These are phyloP conservation scores for Hemicordylus capensis DNA, from an alignment of 2,113 vertebrate species.

Conservation along the genomic window DNA sequence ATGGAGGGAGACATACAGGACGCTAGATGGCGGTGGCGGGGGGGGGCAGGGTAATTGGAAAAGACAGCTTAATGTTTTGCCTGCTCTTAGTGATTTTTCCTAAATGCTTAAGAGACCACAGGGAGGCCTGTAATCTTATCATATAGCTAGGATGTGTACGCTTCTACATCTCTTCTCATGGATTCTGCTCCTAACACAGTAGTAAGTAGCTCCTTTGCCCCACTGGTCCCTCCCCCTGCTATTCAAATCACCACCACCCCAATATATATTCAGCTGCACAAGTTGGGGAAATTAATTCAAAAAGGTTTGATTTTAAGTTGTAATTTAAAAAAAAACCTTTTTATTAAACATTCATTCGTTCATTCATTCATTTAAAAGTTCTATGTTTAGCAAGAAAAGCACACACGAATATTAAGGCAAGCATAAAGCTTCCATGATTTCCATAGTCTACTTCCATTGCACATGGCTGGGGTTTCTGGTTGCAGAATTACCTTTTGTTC, in stretches of 20 bases:
- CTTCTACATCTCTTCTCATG: background rate
- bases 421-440: background rate
- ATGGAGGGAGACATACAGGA: slow-evolving; percentile 89
- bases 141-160: background rate
- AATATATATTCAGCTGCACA: no score
- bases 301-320: no score
- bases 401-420: no score
- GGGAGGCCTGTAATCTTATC: background rate
- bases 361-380: no score
- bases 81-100: background rate
- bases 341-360: no score
- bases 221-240: background rate
- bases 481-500: background rate
- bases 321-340: no score
- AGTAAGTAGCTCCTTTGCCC: background rate
- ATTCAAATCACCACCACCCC: background rate
- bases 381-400: no score
- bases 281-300: no score
- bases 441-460: background rate
- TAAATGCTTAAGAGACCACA: background rate
- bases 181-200: background rate
- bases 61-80: no score
- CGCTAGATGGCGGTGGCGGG: slow-evolving; percentile 46
- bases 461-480: background rate
- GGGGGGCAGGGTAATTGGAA: background rate